Evolutionary conservation across 2,888 invertebrate species (phyloP), one percentile per base, ranked within the genome.

Genomic region (Cetonia aurata): DNA sequence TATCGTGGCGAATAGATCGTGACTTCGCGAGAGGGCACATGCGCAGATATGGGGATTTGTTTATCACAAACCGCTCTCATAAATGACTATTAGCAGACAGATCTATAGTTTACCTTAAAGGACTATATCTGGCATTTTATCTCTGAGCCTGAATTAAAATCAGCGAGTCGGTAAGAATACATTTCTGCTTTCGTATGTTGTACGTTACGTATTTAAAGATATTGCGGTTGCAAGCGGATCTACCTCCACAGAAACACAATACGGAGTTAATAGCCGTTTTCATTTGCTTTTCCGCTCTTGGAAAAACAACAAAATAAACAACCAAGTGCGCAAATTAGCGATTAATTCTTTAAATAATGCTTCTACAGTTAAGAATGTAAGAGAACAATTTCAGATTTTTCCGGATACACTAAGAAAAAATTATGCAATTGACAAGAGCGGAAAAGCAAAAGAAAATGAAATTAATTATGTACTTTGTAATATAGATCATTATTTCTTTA

Each of bases 41-140:
- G 82, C 83, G 82, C 82, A 80, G 83, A 83, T 83, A 76, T 79
- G 82, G 81, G 81, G 81, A 82, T 83, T 83, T 83, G 83, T 83
- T 83, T 83, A 83, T 83, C 81, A 81, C 80, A 77, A 74, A 73
- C 74, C 75, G 73, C 74, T 79, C 82, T 81, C 83, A 83, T 84
- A 84, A 84, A 83, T 82, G 84, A 83, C 82, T 82, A 80, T 75
- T 78, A 78, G 77, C 78, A 82, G 83, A 83, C 83, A 83, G 83
- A 83, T 82, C 82, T 82, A 83, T 82, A 79, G 82, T 76, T 75
- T 78, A 79, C 80, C 76, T 77, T 79, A 79, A 80, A 77, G 55
- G 71, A 55, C 62, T 60, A 55, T 55, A 67, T 67, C 71, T 71
- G 71, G 69, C 71, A 60, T 73, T 67, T 62, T 71, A 73, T 71